Conservation (phyloP, 2,113 vertebrate genomes). For the Mixornis gularis region DNA sequence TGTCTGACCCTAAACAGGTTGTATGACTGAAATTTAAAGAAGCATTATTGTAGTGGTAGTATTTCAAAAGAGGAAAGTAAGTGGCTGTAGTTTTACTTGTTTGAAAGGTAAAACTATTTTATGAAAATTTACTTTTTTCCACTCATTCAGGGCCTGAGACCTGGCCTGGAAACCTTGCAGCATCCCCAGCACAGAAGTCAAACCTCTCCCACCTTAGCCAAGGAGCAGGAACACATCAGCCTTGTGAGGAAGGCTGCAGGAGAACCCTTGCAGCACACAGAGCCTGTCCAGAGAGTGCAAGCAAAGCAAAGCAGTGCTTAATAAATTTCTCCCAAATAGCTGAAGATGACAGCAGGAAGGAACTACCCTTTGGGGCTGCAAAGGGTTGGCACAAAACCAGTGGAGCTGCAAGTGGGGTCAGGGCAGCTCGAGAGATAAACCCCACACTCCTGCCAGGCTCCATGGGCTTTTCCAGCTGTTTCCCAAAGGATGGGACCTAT, state of each 20-base stretch:
- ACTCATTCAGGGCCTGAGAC: not conserved
- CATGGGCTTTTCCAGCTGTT: not conserved
- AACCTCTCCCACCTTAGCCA: not conserved
- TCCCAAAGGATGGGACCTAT: not conserved
- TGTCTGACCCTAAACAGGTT: not conserved
- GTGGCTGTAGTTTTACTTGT: not conserved
- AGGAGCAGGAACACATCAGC: not conserved
- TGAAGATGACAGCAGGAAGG: not conserved
- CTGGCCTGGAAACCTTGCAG: not conserved
- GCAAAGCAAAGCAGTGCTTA: not conserved
- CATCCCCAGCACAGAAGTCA: not conserved
- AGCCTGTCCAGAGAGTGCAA: not conserved
- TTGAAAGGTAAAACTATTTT: not conserved
- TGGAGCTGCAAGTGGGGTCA: not conserved
- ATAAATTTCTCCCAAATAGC: not conserved
- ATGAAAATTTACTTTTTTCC: not conserved
- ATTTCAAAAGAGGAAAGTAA: not conserved
- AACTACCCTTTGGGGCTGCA: not conserved
- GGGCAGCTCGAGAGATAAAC: not conserved
- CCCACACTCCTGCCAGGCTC: not conserved
- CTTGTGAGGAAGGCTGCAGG: not conserved
- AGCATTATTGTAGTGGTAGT: not conserved
- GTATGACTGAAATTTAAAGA: not conserved
- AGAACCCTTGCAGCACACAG: not conserved
- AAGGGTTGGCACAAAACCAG: fast-evolving